Evolutionary conservation across 1,140 invertebrate genomes (phyloP).

Genomic region (Trypoxylus dichotomus): DNA sequence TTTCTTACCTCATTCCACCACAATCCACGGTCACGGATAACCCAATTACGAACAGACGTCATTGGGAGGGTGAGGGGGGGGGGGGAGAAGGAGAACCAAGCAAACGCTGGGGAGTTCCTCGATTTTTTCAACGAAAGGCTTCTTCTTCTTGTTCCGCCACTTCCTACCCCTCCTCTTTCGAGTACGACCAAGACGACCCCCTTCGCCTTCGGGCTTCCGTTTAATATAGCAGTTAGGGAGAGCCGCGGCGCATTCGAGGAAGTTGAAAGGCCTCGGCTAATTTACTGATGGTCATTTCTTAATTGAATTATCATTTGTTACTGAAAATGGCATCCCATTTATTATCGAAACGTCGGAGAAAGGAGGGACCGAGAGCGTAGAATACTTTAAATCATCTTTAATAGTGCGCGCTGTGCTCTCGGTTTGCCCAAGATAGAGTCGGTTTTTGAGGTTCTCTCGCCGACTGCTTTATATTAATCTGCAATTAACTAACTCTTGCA

Average conservation of each 20-base stretch:
- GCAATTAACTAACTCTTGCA: too few species aligned
- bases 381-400: neutral
- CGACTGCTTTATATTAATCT: too few species aligned
- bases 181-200: neutral
- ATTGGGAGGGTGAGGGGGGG: too few species aligned
- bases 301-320: conserved; percentile 4
- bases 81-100: too few species aligned
- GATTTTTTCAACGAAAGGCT: neutral
- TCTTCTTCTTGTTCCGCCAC: neutral
- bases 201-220: neutral
- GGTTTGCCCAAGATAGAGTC: too few species aligned
- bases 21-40: neutral
- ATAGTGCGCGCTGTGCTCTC: neutral
- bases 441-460: too few species aligned
- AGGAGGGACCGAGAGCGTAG: neutral
- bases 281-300: conserved; percentile 3
- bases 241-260: neutral
- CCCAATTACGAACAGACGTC: neutral
- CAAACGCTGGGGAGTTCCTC: neutral
- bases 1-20: too few species aligned
- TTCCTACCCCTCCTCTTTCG: neutral
- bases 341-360: neutral
- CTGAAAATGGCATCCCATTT: neutral
- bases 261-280: neutral
- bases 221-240: neutral